Base-by-base conservation (phyloP, 2,113 vertebrate genomes). In the Engystomops pustulosus region DNA sequence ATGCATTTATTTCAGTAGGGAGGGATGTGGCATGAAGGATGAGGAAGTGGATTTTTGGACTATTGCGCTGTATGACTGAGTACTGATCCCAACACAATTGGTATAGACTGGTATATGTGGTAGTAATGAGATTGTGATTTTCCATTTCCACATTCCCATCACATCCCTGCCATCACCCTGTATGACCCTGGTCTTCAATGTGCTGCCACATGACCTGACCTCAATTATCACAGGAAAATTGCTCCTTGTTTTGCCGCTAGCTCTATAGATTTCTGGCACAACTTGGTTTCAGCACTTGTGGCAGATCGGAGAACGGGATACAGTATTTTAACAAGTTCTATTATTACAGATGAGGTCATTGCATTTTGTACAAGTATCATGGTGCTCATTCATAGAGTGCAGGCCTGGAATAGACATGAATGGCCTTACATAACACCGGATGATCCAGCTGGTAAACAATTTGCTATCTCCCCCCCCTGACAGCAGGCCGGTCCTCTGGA, bases 371-470 rank as follows among this genome's bases (percentile, higher is more conserved):
- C n/a, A 1, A 27, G 23, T 11, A 3, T 3, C 7, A 20, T n/a
- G 51, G 51, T 3, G 55, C 27, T 65, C 60, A 30, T 65, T 65
- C 62, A 32, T 67, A 34, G 30, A 34, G 4, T 0, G 17, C 17
- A 36, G 58, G 4, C 25, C 58, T 15, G 58, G 41, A 47, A 47
- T 51, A 60, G 38, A 27, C n/a, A 32, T 30, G 17, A 38, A 20
- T 45, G 78, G 27, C n/a, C 38, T 65, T 62, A 23, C 38, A 80
- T 20, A 12, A 80, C 38, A 1, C 30, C 32, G 34, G 51, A 70
- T 45, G 74, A 53, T 72, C 51, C 36, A 41, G 75, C 62, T 45
- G 45, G 45, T 85, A 84, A 84, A 84, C 38, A 23, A 9, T 84
- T 55, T 49, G 71, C 27, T 47, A 51, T 4, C 9, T 14, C 65